Evolutionary conservation across 2,113 vertebrate genomes (phyloP), one percentile per base, ranked within the genome.

Genomic region (Sylvietta virens): DNA sequence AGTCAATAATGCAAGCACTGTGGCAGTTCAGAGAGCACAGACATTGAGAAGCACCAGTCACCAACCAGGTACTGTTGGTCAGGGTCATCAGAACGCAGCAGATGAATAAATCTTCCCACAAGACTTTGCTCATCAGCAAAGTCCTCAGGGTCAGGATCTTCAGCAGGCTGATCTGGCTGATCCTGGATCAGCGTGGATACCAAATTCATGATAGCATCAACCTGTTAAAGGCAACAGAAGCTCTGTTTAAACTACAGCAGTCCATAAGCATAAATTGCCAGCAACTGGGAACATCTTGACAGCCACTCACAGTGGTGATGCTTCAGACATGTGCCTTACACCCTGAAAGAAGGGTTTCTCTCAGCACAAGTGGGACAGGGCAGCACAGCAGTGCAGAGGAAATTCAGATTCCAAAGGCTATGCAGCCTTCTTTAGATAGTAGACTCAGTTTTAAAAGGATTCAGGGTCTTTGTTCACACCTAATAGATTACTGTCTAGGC

Each of bases 121-220:
- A 99, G 99, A 86, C 99, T 99, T 95, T 99, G 99, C 92, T 99
- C 99, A 88, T 99, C 99, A 30, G 99, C 98, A 97, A 99, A 99
- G 96, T 99, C 99, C 91, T 99, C 99, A 2, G 99, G 99, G 94
- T 99, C 99, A 7, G 99, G 99, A 51, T 99, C 99, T 78, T 99
- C 99, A 3, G 98, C 98, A 10, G 99, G 99, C 72, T 99, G 99
- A 97, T 99, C 99, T 2, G 99, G 99, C 94, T 99, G 99, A 93
- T 99, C 99, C 96, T 99, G 99, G 78, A 99, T 99, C 96, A 99
- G 97, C 0, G 99, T 99, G 15, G 99, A 99, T 26, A 99, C 99
- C 91, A 99, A 97, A 90, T 97, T 99, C 98, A 99, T 98, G 96
- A 99, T 99, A 27, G 99, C 98, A 92, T 99, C 99, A 96, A 99